Percentiles rank a stretch among this genome's conserved stretches.
These are phyloP conservation scores for Carassius gibelio DNA, from an alignment of 2,113 vertebrate genomes.

Conservation along the genomic window DNA sequence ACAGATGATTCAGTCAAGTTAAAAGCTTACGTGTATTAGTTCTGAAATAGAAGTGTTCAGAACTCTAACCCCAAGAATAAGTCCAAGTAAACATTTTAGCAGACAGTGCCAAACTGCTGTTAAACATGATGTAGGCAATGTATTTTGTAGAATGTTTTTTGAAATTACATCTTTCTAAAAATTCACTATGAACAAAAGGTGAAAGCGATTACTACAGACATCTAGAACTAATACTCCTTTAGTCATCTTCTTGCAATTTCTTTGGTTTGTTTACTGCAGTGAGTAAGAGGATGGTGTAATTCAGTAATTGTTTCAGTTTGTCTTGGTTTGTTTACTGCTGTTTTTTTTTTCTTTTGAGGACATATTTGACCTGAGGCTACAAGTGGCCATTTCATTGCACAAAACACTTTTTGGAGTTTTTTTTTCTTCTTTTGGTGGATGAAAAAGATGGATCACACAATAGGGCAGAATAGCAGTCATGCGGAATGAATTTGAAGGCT, in stretches of 20 bases:
- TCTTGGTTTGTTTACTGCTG: conserved; percentile 32
- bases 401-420: background rate
- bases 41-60: background rate
- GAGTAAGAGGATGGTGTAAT: conserved; percentile 24
- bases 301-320: conserved; percentile 37
- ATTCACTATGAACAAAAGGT: background rate
- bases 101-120: background rate
- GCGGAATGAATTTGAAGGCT: background rate
- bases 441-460: background rate
- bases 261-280: conserved; percentile 30
- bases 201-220: background rate
- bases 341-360: conserved; percentile 15
- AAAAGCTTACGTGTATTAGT: background rate
- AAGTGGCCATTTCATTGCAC: background rate
- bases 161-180: background rate
- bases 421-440: background rate
- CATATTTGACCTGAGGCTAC: conserved; percentile 8
- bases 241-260: background rate
- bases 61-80: background rate
- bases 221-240: background rate
- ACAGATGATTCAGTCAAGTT: background rate
- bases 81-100: background rate
- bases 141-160: background rate
- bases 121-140: background rate
- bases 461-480: background rate